Conservation (phyloP, 1,140 invertebrate species). For the Nephotettix cincticeps region DNA sequence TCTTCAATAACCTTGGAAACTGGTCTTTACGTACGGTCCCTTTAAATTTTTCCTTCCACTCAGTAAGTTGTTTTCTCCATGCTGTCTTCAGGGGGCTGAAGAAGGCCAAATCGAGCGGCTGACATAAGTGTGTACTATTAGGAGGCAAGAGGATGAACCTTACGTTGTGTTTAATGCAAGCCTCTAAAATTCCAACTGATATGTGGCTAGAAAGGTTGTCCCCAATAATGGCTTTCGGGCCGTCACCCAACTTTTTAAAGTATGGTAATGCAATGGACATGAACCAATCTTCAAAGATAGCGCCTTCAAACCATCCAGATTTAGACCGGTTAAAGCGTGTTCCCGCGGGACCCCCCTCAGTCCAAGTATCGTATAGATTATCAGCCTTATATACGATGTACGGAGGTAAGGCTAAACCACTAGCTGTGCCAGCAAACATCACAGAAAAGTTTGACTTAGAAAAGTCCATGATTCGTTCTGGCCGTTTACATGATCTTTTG, state of each 20-base stretch:
- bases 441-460: neutral
- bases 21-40: no score
- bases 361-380: slow-evolving; percentile 46
- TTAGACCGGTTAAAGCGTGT: slow-evolving; percentile 44
- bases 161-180: slow-evolving; percentile 39
- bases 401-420: slow-evolving; percentile 36
- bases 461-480: neutral
- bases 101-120: slow-evolving; percentile 46
- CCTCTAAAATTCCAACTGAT: slow-evolving; percentile 40
- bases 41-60: no score
- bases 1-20: no score
- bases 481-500: neutral
- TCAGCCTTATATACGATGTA: slow-evolving; percentile 43
- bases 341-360: slow-evolving; percentile 40
- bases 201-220: slow-evolving; percentile 49
- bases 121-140: slow-evolving; percentile 48
- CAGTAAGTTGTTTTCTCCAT: no score
- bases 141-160: slow-evolving; percentile 44
- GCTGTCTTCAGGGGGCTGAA: slow-evolving; percentile 44
- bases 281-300: slow-evolving; percentile 48
- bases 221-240: no score
- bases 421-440: slow-evolving; percentile 41
- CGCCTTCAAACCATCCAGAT: slow-evolving; percentile 44
- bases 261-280: no score
- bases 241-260: neutral